Evolutionary conservation across 2,113 vertebrate genomes (phyloP).

Genomic region (Illadopsis cleaveri): DNA sequence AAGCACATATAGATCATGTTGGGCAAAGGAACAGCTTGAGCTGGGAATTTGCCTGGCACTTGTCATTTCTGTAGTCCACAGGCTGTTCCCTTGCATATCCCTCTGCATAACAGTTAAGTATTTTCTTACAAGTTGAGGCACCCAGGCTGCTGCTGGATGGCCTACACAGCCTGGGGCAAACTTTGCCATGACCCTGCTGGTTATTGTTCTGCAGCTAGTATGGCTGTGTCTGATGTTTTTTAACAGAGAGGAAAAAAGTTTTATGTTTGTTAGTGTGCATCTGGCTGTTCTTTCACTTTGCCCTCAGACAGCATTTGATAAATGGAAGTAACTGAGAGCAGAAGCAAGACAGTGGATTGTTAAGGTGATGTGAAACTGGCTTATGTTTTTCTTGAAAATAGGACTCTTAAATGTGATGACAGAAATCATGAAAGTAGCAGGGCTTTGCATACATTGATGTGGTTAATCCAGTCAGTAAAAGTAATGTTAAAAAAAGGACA

Average conservation of each 20-base stretch:
- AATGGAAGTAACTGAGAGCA: not conserved
- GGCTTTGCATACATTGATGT: constrained; percentile 11
- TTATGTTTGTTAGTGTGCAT: not conserved
- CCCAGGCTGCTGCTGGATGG: not conserved
- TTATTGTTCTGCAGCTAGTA: not conserved
- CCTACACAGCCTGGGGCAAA: not conserved
- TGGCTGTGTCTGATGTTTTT: not conserved
- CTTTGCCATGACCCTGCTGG: not conserved
- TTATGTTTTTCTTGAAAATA: not conserved
- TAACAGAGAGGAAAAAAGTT: not conserved
- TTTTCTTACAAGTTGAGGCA: not conserved
- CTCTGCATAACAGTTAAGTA: not conserved
- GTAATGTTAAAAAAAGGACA: not conserved
- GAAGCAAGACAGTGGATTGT: not conserved
- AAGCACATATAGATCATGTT: not conserved
- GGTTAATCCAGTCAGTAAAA: constrained; percentile 39
- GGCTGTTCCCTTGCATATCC: not conserved
- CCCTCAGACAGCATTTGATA: not conserved
- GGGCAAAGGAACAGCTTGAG: not conserved
- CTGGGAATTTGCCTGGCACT: not conserved
- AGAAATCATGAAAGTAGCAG: not conserved
- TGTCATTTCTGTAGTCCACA: not conserved
- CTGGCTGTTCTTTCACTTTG: not conserved
- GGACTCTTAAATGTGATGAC: not conserved
- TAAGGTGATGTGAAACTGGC: not conserved